Evolutionary conservation across 2,797 vertebrate genomes (phyloP).

Genomic region (Trachurus trachurus): DNA sequence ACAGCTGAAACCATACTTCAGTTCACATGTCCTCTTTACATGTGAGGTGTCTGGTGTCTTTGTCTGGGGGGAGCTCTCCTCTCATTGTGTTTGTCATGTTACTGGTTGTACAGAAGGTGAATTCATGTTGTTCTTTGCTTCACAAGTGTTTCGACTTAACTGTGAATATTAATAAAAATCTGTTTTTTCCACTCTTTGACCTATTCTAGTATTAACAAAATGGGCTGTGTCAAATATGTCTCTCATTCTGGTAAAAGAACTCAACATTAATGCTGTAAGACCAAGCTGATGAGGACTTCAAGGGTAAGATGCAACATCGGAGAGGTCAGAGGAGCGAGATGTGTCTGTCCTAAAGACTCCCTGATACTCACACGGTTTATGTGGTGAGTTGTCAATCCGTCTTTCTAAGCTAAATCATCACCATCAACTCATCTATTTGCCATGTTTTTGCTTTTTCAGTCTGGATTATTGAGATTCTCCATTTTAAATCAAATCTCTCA

Average conservation of each 20-base stretch:
- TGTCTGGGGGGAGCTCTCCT: slow-evolving; percentile 5
- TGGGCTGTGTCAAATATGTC: neutral
- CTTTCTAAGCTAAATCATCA: neutral
- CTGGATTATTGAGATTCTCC: neutral
- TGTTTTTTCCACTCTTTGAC: slow-evolving; percentile 42
- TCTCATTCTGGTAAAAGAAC: neutral
- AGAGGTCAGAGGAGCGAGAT: no score
- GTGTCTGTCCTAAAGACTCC: neutral
- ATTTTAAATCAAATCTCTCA: neutral
- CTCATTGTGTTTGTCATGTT: slow-evolving; percentile 18
- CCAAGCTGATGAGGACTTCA: neutral
- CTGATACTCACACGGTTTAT: neutral
- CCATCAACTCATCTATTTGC: neutral
- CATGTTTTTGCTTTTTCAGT: neutral
- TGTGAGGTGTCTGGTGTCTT: neutral
- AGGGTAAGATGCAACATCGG: neutral
- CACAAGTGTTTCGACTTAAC: slow-evolving; percentile 39
- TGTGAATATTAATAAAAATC: slow-evolving; percentile 68
- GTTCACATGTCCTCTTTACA: neutral
- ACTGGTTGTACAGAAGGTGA: slow-evolving; percentile 18
- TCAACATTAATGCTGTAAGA: neutral
- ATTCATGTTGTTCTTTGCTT: slow-evolving; percentile 20
- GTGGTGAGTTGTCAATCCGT: neutral
- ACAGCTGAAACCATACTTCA: slow-evolving; percentile 18
- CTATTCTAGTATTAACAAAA: neutral